phyloP scores from a whole-genome alignment of 2,888 invertebrate genomes.

The Drosophila helvetica region DNA sequence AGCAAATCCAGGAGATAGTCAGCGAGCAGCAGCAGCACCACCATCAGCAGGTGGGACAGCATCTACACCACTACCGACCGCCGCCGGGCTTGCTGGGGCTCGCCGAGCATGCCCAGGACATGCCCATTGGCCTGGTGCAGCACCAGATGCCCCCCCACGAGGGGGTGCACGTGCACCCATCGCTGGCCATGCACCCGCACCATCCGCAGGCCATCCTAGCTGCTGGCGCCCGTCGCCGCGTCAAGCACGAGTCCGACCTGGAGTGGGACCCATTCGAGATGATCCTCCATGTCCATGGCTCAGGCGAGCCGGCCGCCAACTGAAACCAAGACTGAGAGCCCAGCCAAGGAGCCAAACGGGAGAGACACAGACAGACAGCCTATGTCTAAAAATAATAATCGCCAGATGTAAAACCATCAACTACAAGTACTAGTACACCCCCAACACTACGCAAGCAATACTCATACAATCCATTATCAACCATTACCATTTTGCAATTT shows the following conservation, averaged over 20 bases:
- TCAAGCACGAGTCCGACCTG: slow-evolving; percentile 79
- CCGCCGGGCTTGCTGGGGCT: slow-evolving; percentile 44
- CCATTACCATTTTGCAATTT: slow-evolving; percentile 55
- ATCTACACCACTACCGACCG: slow-evolving; percentile 62
- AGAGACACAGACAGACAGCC: slow-evolving; percentile 27
- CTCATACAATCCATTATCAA: slow-evolving; percentile 10
- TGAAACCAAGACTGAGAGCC: slow-evolving; percentile 68
- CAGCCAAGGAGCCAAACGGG: neutral
- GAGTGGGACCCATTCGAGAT: slow-evolving; percentile 82
- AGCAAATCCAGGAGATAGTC: slow-evolving; percentile 81
- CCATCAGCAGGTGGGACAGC: slow-evolving; percentile 60
- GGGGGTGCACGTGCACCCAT: slow-evolving; percentile 45
- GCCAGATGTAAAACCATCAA: slow-evolving; percentile 66
- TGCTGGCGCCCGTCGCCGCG: slow-evolving; percentile 57
- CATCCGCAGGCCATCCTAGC: slow-evolving; percentile 23
- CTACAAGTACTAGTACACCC: slow-evolving; percentile 5
- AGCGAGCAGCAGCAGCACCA: slow-evolving; percentile 80
- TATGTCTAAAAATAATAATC: slow-evolving; percentile 45
- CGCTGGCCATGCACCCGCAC: slow-evolving; percentile 59
- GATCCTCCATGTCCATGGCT: slow-evolving; percentile 81
- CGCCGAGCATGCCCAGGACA: slow-evolving; percentile 71
- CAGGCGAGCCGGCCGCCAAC: slow-evolving; percentile 77
- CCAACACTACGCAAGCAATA: slow-evolving; percentile 16
- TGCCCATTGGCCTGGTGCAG: slow-evolving; percentile 73
- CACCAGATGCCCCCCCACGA: slow-evolving; percentile 62